Percentiles rank a stretch among this genome's conserved stretches.
Conservation (phyloP, 2,888 invertebrate species). For the Adelognathus sp. region DNA sequence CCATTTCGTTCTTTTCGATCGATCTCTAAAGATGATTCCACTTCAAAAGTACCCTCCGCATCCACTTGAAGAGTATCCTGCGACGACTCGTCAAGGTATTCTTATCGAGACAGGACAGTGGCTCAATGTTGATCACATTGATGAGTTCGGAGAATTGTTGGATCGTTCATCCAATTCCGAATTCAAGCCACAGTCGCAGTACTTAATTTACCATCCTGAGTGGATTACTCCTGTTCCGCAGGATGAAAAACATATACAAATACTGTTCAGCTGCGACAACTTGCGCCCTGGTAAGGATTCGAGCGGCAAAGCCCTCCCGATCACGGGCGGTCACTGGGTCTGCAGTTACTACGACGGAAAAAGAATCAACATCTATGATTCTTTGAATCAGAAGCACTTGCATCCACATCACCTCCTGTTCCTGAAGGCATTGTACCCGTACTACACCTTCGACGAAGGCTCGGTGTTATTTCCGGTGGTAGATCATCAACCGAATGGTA, state of each 20-base stretch:
- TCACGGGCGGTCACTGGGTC: slow-evolving; percentile 11
- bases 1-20: no score
- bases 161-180: not conserved
- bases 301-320: not conserved
- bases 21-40: no score
- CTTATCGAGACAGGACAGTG: not conserved
- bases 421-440: not conserved
- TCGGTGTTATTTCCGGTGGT: not conserved
- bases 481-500: not conserved
- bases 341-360: slow-evolving; percentile 20
- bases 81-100: not conserved
- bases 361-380: not conserved
- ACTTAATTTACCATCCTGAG: slow-evolving; percentile 1
- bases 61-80: not conserved
- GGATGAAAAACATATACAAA: slow-evolving; percentile 6
- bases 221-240: not conserved
- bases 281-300: no score
- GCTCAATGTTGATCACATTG: slow-evolving; percentile 13
- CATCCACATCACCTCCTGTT: slow-evolving; percentile 1
- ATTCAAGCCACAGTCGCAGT: not conserved
- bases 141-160: not conserved
- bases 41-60: no score
- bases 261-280: slow-evolving; percentile 8
- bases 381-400: not conserved
- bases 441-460: not conserved